Conservation (phyloP, 2,113 vertebrate genomes). For the Cinclus cinclus region DNA sequence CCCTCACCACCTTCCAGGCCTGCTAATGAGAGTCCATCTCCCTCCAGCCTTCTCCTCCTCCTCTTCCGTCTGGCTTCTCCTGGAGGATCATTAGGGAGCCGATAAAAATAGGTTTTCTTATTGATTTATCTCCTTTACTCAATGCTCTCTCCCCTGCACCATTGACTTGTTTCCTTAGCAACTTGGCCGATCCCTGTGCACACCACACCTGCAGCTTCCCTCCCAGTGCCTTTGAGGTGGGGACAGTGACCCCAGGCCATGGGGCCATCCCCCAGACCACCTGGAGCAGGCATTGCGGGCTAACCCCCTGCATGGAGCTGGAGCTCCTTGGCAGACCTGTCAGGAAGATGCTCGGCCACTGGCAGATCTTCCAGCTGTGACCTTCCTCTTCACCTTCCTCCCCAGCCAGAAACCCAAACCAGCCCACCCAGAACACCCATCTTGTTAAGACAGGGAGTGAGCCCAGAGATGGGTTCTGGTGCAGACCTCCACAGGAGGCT, state of each 20-base stretch:
- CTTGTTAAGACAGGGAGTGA: background rate
- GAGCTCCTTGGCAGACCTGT: background rate
- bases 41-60: conserved; percentile 33
- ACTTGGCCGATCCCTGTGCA: conserved; percentile 57
- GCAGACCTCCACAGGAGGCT: background rate
- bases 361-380: background rate
- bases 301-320: background rate
- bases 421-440: background rate
- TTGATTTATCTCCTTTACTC: conserved; percentile 79
- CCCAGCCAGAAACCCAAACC: background rate
- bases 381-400: background rate
- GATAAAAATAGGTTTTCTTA: conserved; percentile 79
- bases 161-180: conserved; percentile 78
- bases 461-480: background rate
- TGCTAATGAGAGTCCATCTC: conserved; percentile 23
- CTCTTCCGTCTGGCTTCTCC: conserved; percentile 51
- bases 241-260: background rate
- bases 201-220: conserved; percentile 59
- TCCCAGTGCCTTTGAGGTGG: background rate
- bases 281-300: background rate
- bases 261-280: background rate
- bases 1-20: background rate
- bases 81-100: conserved; percentile 74
- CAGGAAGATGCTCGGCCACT: background rate
- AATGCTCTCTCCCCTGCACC: conserved; percentile 64